These are phyloP conservation scores for Tethea ocularis DNA, from an alignment of 2,888 invertebrate genomes.

Conservation along the genomic window DNA sequence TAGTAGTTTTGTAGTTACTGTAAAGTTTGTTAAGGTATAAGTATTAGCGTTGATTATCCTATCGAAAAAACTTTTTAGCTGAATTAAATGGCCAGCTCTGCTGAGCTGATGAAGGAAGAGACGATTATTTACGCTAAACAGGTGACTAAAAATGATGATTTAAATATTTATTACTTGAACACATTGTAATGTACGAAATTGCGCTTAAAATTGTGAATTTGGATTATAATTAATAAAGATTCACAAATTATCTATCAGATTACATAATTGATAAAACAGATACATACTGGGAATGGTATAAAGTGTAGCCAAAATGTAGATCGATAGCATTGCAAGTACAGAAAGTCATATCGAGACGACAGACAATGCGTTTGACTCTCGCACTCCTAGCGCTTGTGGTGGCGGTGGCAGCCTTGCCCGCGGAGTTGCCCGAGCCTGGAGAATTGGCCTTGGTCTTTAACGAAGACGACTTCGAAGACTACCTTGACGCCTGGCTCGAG, in stretches of 20 bases:
- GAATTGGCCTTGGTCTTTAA: constrained; percentile 61
- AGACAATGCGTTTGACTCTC: neutral
- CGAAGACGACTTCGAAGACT: constrained; percentile 78
- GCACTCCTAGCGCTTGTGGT: constrained; percentile 29
- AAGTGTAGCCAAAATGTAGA: neutral
- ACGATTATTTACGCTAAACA: too few species aligned
- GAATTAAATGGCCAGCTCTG: too few species aligned
- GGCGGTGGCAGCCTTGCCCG: constrained; percentile 35
- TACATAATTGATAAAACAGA: neutral
- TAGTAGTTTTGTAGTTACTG: too few species aligned
- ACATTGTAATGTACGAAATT: neutral
- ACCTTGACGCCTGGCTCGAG: constrained; percentile 69
- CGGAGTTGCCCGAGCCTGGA: constrained; percentile 60
- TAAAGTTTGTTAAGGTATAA: too few species aligned
- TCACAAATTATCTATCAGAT: constrained; percentile 1
- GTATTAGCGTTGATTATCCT: too few species aligned
- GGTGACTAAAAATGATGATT: too few species aligned
- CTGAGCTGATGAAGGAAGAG: too few species aligned
- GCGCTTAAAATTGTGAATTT: neutral
- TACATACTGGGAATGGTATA: neutral
- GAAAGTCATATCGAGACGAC: neutral
- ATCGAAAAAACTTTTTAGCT: too few species aligned
- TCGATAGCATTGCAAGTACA: neutral
- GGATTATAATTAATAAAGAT: neutral
- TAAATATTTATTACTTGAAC: too few species aligned